Conservation (phyloP, 2,888 invertebrate species). For the Drosophila mayaguana region DNA sequence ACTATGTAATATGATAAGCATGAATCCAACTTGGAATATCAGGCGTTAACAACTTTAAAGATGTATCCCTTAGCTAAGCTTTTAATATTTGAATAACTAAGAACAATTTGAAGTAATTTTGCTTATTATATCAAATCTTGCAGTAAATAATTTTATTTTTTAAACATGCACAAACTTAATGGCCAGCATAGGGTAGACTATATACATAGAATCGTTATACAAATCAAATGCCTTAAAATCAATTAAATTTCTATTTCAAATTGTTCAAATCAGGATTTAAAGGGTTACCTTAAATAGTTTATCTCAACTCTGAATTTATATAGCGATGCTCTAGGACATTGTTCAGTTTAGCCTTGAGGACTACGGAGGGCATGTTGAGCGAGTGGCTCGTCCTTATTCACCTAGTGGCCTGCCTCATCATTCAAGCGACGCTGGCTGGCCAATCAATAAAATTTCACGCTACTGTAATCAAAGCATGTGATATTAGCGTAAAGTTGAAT, state of each 20-base stretch:
- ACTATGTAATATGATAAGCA: no score
- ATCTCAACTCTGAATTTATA: background rate
- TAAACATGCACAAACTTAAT: no score
- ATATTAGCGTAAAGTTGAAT: constrained; percentile 82
- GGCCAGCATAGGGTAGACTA: background rate
- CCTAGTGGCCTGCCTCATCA: constrained; percentile 49
- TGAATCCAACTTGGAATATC: no score
- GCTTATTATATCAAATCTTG: no score
- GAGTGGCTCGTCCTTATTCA: constrained; percentile 21
- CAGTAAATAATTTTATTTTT: no score
- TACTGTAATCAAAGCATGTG: constrained; percentile 83
- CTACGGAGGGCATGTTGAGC: background rate
- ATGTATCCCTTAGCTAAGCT: background rate
- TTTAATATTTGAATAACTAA: background rate
- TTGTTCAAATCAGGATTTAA: background rate
- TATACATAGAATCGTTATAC: background rate
- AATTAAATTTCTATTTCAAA: background rate
- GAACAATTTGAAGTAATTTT: no score
- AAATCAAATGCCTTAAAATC: background rate
- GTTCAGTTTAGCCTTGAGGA: background rate
- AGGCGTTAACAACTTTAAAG: no score
- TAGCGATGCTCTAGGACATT: background rate
- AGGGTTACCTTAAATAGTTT: background rate
- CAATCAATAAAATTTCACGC: constrained; percentile 84
- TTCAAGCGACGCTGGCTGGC: constrained; percentile 71